A percentile compares a stretch with the other conserved stretches of the same genome.
These are phyloP conservation scores for Alligator sinensis DNA, from an alignment of 2,113 vertebrate genomes.

Conservation along the genomic window DNA sequence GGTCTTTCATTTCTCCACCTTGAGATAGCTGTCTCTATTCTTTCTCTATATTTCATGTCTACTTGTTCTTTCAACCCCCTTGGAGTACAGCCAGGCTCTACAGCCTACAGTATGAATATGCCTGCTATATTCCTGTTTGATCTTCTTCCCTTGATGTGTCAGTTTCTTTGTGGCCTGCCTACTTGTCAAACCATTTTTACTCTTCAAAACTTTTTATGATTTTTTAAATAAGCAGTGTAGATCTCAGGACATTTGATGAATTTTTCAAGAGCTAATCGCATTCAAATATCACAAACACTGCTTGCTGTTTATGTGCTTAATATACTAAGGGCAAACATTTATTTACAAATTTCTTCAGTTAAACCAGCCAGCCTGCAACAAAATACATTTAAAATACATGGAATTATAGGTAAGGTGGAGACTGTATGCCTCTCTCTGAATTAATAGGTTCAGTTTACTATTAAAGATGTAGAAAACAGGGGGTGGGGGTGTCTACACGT, in stretches of 20 bases:
- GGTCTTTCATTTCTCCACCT: conserved; percentile 76
- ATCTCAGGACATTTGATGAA: conserved; percentile 74
- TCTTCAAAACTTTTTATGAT: conserved; percentile 79
- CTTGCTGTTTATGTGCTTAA: conserved; percentile 58
- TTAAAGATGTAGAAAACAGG: neutral
- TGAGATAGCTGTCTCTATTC: conserved; percentile 77
- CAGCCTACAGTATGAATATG: conserved; percentile 73
- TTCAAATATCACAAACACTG: conserved; percentile 57
- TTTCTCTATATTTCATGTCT: conserved; percentile 78
- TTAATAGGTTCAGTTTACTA: neutral
- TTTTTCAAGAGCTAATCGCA: conserved; percentile 78
- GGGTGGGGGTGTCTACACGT: neutral
- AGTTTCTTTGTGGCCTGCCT: conserved; percentile 80
- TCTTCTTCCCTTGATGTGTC: conserved; percentile 82
- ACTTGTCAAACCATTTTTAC: conserved; percentile 80
- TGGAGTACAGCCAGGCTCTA: conserved; percentile 74
- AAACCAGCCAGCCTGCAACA: conserved; percentile 2
- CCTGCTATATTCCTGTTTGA: conserved; percentile 77
- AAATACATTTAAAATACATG: conserved; percentile 44
- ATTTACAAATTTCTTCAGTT: conserved; percentile 66
- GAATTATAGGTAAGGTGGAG: conserved; percentile 11
- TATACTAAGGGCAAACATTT: conserved; percentile 68
- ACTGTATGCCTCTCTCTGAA: conserved; percentile 8
- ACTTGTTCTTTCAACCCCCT: conserved; percentile 78
- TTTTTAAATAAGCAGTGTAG: conserved; percentile 76